Base-by-base conservation (phyloP, 2,113 vertebrate genomes). In the Pachypanchax playfairii region DNA sequence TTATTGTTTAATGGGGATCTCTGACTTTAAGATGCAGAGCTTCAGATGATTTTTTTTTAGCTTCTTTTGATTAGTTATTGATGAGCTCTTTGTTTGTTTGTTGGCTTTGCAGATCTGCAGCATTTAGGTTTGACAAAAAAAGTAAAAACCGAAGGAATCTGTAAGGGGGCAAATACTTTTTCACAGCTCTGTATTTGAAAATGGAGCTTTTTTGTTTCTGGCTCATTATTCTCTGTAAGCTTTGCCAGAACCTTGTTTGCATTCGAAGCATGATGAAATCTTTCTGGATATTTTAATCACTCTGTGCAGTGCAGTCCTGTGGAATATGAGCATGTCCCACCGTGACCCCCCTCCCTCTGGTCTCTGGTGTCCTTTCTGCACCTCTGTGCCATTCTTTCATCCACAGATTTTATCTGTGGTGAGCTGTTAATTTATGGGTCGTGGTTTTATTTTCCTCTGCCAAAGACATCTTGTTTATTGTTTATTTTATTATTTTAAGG, bases 401-500 rank as follows among this genome's bases (percentile, higher is more conserved):
- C 44, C 41, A 42, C 28, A 14, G 64, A 64, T 21, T 6, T 46
- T 66, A 54, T 65, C 70, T 80, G 61, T 63, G 54, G 60, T 26
- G 48, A 24, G 14, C 21, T 44, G 25, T 54, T 50, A 24, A 44
- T 59, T 55, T 13, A 20, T 14, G 38, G 64, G 18, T 51, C 49
- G 50, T 79, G 25, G 28, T 79, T 79, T 76, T 78, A 77, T 64
- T 83, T 87, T 83, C 56, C 66, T 87, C 79, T 80, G 77, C 86
- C 87, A 89, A 90, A 90, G 87, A 84, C 42, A 7, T n/a, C 18
- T 18, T n/a, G n/a, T n/a, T n/a, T n/a, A n/a, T n/a, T n/a, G n/a
- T n/a, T n/a, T n/a, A n/a, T n/a, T n/a, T n/a, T n/a, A n/a, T n/a
- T n/a, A n/a, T 81, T 83, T 59, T 85, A 87, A 87, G 80, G 83